Base-by-base conservation (phyloP, 2,888 invertebrate genomes). In the Suillia variegata region DNA sequence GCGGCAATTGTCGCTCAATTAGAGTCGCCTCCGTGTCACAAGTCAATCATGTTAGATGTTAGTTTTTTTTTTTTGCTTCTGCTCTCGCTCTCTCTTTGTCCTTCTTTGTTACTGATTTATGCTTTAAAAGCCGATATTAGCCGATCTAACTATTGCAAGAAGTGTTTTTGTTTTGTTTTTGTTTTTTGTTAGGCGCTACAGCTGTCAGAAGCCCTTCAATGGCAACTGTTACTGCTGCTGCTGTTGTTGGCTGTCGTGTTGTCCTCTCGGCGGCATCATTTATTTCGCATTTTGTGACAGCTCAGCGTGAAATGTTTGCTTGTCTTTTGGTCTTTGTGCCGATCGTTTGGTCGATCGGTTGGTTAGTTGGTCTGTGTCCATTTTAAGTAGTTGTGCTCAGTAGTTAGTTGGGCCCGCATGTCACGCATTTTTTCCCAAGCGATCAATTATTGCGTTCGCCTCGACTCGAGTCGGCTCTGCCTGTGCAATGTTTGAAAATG, bases 21-120 rank as follows among this genome's bases (percentile, higher is more conserved):
- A 76, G 76, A 76, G 70, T 74, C 72, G 75, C 74, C 75, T 76
- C 74, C 77, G 73, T 73, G 75, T 75, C 77, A 78, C 77, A 78
- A 78, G 77, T 77, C 77, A 77, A 77, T 77, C 79, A 78, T 71
- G 73, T 78, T 78, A 76, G 77, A 74, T 75, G 75, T 71, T 54
- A 26, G 26, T 38, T 12, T 48, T 53, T 5, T 21, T 45, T 56
- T 49, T 12, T 22, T 24, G 3, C 17, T 50, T 24, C 4, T 24
- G 33, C 33, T 15, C n/a, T 34, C 5, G 26, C 8, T 15, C 8
- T n/a, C n/a, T n/a, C n/a, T n/a, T n/a, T n/a, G n/a, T 21, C 42
- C 17, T 33, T 50, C 13, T 26, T 50, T n/a, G n/a, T n/a, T n/a
- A n/a, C n/a, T n/a, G n/a, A n/a, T n/a, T n/a, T n/a, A n/a, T n/a